Conservation (phyloP, 2,113 vertebrate species). For the Toxostoma redivivum region DNA sequence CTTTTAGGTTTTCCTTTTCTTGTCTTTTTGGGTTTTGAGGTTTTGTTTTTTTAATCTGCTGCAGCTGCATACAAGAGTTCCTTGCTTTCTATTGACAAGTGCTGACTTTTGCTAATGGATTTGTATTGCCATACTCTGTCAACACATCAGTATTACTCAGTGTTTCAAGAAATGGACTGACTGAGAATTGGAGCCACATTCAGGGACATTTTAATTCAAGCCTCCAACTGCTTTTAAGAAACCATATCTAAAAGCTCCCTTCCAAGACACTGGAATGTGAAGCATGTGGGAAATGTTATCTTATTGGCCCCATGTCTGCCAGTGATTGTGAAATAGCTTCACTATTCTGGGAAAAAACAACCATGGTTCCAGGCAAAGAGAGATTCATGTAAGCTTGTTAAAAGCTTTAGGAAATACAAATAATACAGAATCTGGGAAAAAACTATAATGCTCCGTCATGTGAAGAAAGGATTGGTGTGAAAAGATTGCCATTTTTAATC, state of each 20-base stretch:
- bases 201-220: constrained; percentile 13
- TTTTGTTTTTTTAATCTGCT: background rate
- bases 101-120: constrained; percentile 33
- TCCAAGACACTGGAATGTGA: constrained; percentile 37
- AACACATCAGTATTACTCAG: background rate
- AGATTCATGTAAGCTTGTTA: constrained; percentile 1
- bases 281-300: constrained; percentile 60
- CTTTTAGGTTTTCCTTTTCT: background rate
- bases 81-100: background rate
- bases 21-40: background rate
- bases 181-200: background rate
- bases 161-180: constrained; percentile 1
- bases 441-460: background rate
- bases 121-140: background rate
- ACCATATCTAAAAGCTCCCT: constrained; percentile 16
- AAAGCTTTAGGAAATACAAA: constrained; percentile 8
- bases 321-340: constrained; percentile 49
- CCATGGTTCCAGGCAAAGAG: background rate
- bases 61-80: background rate
- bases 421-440: background rate
- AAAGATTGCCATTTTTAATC: background rate
- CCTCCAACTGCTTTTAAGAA: constrained; percentile 22
- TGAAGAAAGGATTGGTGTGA: background rate
- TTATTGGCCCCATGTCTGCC: constrained; percentile 41
- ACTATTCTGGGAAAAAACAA: constrained; percentile 42